Evolutionary conservation across 1,140 invertebrate species (phyloP), one percentile per base, ranked within the genome.

Genomic region (Parasteatoda tepidariorum): DNA sequence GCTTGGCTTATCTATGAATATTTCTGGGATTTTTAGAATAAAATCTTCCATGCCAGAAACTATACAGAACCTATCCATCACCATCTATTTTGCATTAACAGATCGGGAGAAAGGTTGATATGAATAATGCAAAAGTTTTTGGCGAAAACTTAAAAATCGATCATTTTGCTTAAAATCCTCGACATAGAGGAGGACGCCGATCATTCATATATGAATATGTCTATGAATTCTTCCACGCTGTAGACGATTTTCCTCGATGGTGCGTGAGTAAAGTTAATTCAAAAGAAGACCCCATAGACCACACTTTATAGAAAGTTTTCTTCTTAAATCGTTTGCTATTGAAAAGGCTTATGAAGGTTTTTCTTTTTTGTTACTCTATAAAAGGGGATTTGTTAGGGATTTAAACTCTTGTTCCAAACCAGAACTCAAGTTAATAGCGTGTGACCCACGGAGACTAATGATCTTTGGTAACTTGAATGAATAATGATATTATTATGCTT

Each of bases 81-180:
- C 76, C 76, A 68, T 68, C 64, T 79, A 79, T 55, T 79, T 79
- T 79, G 76, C 76, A 79, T 79, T 57, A 79, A 79, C 76, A 68
- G 76, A 68, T 38, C 64, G 33, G 41, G 33, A 31, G 38, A 79
- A 79, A 67, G 62, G 64, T 68, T 76, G 41, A 67, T 68, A 79
- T 79, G 76, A 79, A 79, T 79, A 57, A 79, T 79, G 41, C 76
- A 79, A 68, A 68, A 79, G 76, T 79, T 79, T 78, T 78, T 33
- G 11, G 24, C 26, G 76, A 57, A 48, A 79, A 79, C 62, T 79
- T 79, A 68, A 68, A 79, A 68, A 79, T 79, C 76, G 76, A 79
- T 79, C 66, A 68, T 68, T 79, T 57, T 68, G 30, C 28, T 79
- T 68, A 26, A 68, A 68, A 73, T 57, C 26, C 48, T 6, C 22